A percentile compares a stretch with the other conserved stretches of the same genome.
Conservation (phyloP, 1,140 invertebrate species). For the Drosophila sp. region DNA sequence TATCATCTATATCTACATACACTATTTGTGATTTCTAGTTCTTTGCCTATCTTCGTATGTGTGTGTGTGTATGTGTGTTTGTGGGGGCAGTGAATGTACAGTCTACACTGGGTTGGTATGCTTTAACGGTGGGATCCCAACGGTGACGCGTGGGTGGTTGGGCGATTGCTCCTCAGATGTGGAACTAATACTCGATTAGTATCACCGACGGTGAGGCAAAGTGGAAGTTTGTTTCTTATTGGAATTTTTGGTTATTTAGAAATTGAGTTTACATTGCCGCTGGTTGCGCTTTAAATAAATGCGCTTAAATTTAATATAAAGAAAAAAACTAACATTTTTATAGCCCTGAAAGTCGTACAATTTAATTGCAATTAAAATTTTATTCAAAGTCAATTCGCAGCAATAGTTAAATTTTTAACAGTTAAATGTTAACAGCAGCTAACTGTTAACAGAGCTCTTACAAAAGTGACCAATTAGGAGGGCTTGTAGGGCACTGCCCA, state of each 20-base stretch:
- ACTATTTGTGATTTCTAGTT: conserved; percentile 13
- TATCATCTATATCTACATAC: conserved; percentile 21
- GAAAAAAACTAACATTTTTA: too few relatives aligned
- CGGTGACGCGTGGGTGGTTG: neutral
- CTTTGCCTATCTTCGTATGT: conserved; percentile 14
- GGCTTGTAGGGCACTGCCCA: neutral
- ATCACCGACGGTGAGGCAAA: neutral
- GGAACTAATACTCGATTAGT: neutral
- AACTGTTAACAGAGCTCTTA: conserved; percentile 15
- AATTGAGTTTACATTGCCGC: neutral
- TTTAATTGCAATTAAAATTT: conserved; percentile 15
- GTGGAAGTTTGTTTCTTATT: conserved; percentile 9
- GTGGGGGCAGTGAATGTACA: conserved; percentile 65
- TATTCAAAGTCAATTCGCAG: conserved; percentile 15
- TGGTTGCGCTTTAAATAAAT: neutral
- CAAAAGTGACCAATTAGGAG: neutral
- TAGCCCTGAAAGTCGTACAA: neutral
- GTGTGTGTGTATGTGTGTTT: conserved; percentile 32
- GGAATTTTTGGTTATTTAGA: neutral
- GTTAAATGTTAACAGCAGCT: conserved; percentile 20
- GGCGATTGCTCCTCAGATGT: neutral
- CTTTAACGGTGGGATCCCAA: conserved; percentile 1
- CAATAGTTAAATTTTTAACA: conserved; percentile 39
- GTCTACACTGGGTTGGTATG: conserved; percentile 55
- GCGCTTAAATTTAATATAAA: neutral